Percentiles rank a stretch among this genome's conserved stretches.
These are phyloP conservation scores for Nemotelus pantherinus DNA, from an alignment of 2,888 invertebrate genomes.

Conservation along the genomic window DNA sequence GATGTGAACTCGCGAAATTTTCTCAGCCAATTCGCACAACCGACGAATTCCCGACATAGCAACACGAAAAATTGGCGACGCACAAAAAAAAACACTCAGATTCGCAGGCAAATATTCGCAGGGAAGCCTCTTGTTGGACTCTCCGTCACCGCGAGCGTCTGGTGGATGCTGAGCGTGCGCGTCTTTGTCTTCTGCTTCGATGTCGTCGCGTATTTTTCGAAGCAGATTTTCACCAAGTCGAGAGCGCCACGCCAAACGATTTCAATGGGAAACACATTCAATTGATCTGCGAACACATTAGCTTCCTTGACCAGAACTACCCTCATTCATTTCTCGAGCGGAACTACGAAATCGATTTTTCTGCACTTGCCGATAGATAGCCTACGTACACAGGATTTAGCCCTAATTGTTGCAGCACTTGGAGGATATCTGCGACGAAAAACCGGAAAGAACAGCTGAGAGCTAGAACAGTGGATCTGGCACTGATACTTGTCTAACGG, in stretches of 20 bases:
- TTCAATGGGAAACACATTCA: neutral
- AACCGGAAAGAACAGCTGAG: conserved; percentile 41
- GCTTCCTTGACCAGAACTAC: neutral
- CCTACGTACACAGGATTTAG: conserved; percentile 8
- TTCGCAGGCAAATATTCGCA: conserved; percentile 5
- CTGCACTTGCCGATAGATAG: conserved; percentile 21
- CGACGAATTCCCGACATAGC: neutral
- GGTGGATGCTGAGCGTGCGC: conserved; percentile 23
- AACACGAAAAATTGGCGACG: conserved; percentile 23
- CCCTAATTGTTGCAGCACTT: neutral
- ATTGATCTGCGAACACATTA: neutral
- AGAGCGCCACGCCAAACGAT: neutral
- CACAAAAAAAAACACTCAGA: conserved; percentile 16
- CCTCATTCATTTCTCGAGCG: neutral
- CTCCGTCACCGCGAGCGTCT: neutral
- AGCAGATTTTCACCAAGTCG: neutral
- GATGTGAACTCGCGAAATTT: neutral
- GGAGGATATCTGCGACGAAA: neutral
- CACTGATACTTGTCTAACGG: conserved; percentile 27
- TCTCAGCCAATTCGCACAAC: neutral
- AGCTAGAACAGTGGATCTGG: conserved; percentile 29
- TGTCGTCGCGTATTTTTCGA: neutral
- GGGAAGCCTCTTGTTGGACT: neutral
- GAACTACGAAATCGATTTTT: conserved; percentile 37
- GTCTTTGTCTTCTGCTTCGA: conserved; percentile 32